These are phyloP conservation scores for Chironex yamaguchii DNA, from an alignment of 30 jellyfish, hydroid and myxozoan genomes.

Conservation along the genomic window DNA sequence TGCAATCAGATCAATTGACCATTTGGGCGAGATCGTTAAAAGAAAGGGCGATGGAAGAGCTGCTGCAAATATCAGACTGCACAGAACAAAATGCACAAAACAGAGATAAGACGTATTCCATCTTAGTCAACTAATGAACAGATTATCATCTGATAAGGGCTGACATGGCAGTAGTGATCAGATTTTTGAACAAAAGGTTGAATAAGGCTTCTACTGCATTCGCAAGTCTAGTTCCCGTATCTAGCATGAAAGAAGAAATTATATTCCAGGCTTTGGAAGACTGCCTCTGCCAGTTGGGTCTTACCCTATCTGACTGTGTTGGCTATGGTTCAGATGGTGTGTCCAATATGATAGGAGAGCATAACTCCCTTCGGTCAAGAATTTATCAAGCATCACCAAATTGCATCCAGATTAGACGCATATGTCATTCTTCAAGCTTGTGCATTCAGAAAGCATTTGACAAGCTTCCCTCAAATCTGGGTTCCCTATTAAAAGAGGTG, in stretches of 20 bases:
- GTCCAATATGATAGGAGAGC: conserved; percentile 12
- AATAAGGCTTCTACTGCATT: conserved; percentile 28
- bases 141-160: too few relatives aligned
- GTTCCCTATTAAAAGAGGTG: conserved; percentile 26
- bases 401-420: conserved; percentile 63
- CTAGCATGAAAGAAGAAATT: not conserved
- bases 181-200: conserved; percentile 1
- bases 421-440: conserved; percentile 72
- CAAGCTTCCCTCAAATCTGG: conserved; percentile 69
- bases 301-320: not conserved
- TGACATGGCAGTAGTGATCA: too few relatives aligned
- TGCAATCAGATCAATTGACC: conserved; percentile 64
- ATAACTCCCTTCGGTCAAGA: conserved; percentile 72
- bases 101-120: too few relatives aligned
- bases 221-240: conserved; percentile 20
- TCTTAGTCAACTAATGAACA: too few relatives aligned
- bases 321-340: conserved; percentile 15
- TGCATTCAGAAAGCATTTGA: conserved; percentile 60
- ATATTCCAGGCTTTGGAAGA: conserved; percentile 5
- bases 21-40: conserved; percentile 52
- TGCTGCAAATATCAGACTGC: conserved; percentile 42
- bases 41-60: conserved; percentile 48
- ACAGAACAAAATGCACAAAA: conserved; percentile 62
- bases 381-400: conserved; percentile 64
- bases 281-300: conserved; percentile 28